These are phyloP conservation scores for Cliona cf. orientalis DNA, from an alignment of 37 sponge, comb jelly and placozoan genomes.

Conservation along the genomic window DNA sequence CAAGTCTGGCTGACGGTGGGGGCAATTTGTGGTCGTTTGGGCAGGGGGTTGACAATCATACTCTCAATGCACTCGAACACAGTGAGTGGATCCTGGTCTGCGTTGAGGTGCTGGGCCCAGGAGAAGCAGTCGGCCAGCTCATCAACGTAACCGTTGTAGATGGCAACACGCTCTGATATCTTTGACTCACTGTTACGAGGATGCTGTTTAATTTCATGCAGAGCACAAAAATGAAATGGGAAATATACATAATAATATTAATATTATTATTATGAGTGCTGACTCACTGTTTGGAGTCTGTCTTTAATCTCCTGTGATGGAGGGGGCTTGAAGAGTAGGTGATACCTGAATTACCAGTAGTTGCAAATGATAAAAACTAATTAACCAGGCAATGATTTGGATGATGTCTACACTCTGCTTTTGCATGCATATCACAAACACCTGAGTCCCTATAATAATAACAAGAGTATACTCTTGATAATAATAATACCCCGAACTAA, in stretches of 20 bases:
- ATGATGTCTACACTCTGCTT: too few relatives aligned
- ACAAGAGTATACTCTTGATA: too few relatives aligned
- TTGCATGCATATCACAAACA: too few relatives aligned
- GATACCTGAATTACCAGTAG: constrained; percentile 69
- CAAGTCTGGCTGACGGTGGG: not conserved
- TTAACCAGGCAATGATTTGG: too few relatives aligned
- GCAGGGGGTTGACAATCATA: constrained; percentile 75
- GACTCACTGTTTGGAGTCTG: constrained; percentile 75
- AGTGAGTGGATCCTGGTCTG: constrained; percentile 93
- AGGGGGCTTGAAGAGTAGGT: constrained; percentile 86
- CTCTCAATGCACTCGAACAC: constrained; percentile 90
- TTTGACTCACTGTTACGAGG: constrained; percentile 65
- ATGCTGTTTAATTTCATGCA: constrained; percentile 29
- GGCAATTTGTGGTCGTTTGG: constrained; percentile 62
- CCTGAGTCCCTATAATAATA: too few relatives aligned
- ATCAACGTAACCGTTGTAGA: constrained; percentile 62
- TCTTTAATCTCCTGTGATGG: constrained; percentile 68
- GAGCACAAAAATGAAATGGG: too few relatives aligned
- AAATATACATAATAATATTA: not conserved
- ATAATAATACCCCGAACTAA: too few relatives aligned
- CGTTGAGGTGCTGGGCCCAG: constrained; percentile 74
- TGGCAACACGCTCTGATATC: constrained; percentile 38
- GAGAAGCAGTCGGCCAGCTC: constrained; percentile 71
- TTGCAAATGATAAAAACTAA: too few relatives aligned
- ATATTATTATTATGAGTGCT: not conserved